Evolutionary conservation across 2,113 vertebrate species (phyloP), one percentile per base, ranked within the genome.

Genomic region (Columba janthina): DNA sequence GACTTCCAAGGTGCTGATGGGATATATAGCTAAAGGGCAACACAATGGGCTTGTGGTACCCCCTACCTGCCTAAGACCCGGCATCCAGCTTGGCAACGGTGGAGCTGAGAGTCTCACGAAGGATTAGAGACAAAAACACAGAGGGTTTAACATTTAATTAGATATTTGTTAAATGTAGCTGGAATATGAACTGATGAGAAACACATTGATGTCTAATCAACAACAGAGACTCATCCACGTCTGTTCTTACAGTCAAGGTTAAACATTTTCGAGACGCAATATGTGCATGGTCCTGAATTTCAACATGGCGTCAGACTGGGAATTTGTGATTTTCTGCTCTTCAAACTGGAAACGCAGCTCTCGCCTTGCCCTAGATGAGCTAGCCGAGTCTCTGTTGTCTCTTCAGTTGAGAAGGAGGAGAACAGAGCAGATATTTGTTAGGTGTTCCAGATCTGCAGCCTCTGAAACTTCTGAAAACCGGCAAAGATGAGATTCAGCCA

Each of bases 121-220:
- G 50, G 20, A 32, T 78, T 93, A 14, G 34, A 85, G 78, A 89
- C 10, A 7, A 86, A 90, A 91, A 46, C 25, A 71, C 51, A 31
- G 9, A 40, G 31, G 29, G 12, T 70, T 92, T 94, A 54, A 50
- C 64, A 74, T 90, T 95, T 96, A 97, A 96, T 73, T 34, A 96
- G 85, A 76, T 18, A 10, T 17, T 67, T 91, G 38, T 85, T 96
- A 31, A 24, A 71, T 70, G 62, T 82, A 75, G n/a, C 54, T 88
- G 78, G 79, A 95, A 85, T 92, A 88, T 57, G 62, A 96, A 66
- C 56, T 97, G 96, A 98, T 97, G 93, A 86, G 84, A 97, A 96
- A 92, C 96, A 97, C 74, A 95, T 61, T 85, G 67, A 73, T 76
- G 78, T 79, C 79, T 93, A 93, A 94, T 15, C 24, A 67, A 50